Base-by-base conservation (phyloP, 1,140 invertebrate genomes). In the Orussus abietinus region DNA sequence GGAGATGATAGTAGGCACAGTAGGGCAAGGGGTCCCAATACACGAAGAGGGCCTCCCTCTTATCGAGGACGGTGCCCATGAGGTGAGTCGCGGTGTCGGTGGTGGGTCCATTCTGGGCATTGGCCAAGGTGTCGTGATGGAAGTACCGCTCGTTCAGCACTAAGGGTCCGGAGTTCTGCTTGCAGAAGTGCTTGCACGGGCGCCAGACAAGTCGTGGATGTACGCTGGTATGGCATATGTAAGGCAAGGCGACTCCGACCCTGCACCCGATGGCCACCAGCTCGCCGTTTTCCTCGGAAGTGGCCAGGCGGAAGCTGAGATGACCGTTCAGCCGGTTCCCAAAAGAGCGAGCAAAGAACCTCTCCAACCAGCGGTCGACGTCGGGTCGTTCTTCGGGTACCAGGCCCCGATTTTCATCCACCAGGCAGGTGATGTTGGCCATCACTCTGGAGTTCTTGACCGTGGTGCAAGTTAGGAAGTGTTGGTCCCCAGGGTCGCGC, bases 1-100 rank as follows among this genome's bases (percentile, higher is more conserved):
- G 83, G 40, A 88, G 79, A 56, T 87, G 85, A 67, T 88, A 89
- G 55, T 88, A 88, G 2, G 84, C 86, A 52, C 85, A 88, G 55
- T 88, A 89, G 0, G 87, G 87, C 38, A 90, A 53, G 0, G 86
- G 87, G 55, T 90, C 87, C 86, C 85, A 89, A 50, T 83, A 85
- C 1, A 82, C 76, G 53, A 90, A 89, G 1, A 89, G 66, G 1
- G 85, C 85, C 56, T 89, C 85, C 5, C 84, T 74, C 45, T 83
- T 85, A 47, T 85, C 82, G 36, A 85, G 55, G 9, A 84, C 80
- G 0, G 80, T 83, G 3, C 81, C 78, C 22, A 85, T 62, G 12
- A 84, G 63, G 51, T 77, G 77, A 1, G 76, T 72, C 5, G 80
- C 73, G 0, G 74, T 70, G 30, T 80, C 69, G 0, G 75, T 34